A percentile compares a stretch with the other conserved stretches of the same genome.
Evolutionary conservation across 1,140 invertebrate genomes (phyloP).

Genomic region (Drosophila seguyi): DNA sequence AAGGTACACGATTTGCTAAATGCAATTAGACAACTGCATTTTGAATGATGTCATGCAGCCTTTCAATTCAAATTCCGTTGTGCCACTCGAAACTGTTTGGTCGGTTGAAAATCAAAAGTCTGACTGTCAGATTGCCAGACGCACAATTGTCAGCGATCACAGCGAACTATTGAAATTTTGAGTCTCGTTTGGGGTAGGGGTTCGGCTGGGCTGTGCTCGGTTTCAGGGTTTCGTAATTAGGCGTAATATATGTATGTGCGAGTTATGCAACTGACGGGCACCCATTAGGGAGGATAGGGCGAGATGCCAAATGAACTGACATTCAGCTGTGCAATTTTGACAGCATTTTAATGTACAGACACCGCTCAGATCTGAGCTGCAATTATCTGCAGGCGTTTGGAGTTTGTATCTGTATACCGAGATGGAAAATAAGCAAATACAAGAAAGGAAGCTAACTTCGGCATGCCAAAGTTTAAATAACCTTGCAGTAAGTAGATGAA

Average conservation of each 20-base stretch:
- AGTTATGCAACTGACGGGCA: conserved; percentile 43
- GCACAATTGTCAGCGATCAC: conserved; percentile 16
- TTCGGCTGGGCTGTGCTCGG: background rate
- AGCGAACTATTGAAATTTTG: conserved; percentile 15
- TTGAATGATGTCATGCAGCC: conserved; percentile 1
- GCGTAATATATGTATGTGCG: conserved; percentile 57
- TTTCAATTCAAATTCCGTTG: conserved; percentile 4
- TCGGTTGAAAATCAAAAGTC: conserved; percentile 3
- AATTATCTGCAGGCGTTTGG: background rate
- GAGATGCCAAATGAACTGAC: conserved; percentile 67
- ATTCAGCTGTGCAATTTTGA: conserved; percentile 71
- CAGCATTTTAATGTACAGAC: conserved; percentile 75
- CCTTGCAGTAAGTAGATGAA: no score
- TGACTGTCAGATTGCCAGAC: conserved; percentile 9
- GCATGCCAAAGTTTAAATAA: no score
- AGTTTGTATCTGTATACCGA: no score
- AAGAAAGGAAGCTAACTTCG: no score
- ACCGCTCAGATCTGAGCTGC: conserved; percentile 25
- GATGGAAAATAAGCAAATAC: no score
- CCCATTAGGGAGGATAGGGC: conserved; percentile 16
- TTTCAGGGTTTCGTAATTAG: conserved; percentile 47
- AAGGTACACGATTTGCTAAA: background rate
- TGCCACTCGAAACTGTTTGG: conserved; percentile 2
- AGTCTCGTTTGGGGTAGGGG: background rate
- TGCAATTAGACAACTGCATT: conserved; percentile 1